phyloP scores from a whole-genome alignment of 1,140 invertebrate species.

The Trigoniulus corallinus region DNA sequence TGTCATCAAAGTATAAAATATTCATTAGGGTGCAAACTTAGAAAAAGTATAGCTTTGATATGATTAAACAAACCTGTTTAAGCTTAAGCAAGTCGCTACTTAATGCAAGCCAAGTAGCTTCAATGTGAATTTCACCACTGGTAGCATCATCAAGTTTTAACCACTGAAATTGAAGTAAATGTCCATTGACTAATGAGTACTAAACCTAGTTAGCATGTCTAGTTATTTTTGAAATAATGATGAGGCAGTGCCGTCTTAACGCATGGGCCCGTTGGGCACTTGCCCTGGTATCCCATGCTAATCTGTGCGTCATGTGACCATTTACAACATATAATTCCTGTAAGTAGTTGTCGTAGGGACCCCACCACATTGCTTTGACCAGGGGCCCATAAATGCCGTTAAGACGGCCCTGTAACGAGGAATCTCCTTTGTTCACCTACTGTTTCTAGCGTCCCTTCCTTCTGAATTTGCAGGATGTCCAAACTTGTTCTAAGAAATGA shows the following conservation, averaged over 20 bases:
- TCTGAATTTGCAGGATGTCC: slow-evolving; percentile 12
- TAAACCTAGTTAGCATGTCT: too few species aligned
- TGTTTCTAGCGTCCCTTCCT: background rate
- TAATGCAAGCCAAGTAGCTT: background rate
- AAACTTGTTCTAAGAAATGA: slow-evolving; percentile 15
- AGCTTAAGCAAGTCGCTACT: background rate
- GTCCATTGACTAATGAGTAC: too few species aligned
- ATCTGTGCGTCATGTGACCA: background rate
- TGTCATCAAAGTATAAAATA: background rate
- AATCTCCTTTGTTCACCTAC: background rate
- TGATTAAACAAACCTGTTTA: background rate
- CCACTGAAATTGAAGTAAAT: background rate
- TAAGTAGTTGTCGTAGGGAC: too few species aligned
- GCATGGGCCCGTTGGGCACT: too few species aligned
- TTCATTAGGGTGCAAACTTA: background rate
- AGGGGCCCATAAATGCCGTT: too few species aligned
- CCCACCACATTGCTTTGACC: too few species aligned
- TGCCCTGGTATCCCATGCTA: too few species aligned
- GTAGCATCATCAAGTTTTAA: slow-evolving; percentile 7
- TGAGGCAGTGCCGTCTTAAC: too few species aligned
- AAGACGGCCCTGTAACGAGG: too few species aligned
- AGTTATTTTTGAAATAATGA: too few species aligned
- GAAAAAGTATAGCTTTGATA: background rate
- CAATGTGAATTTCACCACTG: background rate
- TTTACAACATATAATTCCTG: background rate